Percentiles rank a stretch among this genome's conserved stretches.
These are phyloP conservation scores for Ailurus styani DNA, from an alignment of 2,113 vertebrate species.

Conservation along the genomic window DNA sequence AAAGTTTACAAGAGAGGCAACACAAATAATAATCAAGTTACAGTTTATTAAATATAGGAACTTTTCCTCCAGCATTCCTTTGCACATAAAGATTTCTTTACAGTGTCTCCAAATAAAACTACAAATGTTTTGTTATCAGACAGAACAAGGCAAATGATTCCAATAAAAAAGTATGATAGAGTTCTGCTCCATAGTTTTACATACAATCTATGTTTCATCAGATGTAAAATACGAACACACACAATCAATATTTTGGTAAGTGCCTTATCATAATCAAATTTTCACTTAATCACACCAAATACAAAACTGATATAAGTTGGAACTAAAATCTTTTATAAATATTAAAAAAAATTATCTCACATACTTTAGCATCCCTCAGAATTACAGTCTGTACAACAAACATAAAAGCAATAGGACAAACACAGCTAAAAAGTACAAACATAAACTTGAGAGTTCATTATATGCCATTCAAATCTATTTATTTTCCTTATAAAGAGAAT, in stretches of 20 bases:
- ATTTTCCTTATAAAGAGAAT: not conserved
- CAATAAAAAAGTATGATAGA: not conserved
- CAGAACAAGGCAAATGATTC: not conserved
- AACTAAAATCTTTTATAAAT: not conserved
- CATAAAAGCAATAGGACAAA: not conserved
- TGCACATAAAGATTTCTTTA: not conserved
- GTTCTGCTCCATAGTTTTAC: not conserved
- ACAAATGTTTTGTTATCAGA: not conserved
- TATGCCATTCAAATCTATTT: not conserved
- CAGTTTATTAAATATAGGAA: slow-evolving; percentile 39
- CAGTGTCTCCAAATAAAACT: not conserved
- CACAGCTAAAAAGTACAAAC: not conserved
- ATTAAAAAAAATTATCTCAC: not conserved
- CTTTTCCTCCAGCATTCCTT: not conserved
- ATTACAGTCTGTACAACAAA: not conserved
- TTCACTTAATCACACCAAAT: slow-evolving; percentile 31
- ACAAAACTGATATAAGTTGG: not conserved
- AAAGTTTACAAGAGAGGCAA: slow-evolving; percentile 24
- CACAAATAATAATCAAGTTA: not conserved
- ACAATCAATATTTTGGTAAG: not conserved
- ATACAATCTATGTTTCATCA: not conserved
- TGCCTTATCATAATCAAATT: not conserved
- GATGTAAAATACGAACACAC: not conserved
- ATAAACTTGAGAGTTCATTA: not conserved
- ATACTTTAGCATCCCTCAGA: not conserved